Evolutionary conservation across 2,113 vertebrate genomes (phyloP), one percentile per base, ranked within the genome.

Genomic region (Sinocyclocheilus anshuiensis): DNA sequence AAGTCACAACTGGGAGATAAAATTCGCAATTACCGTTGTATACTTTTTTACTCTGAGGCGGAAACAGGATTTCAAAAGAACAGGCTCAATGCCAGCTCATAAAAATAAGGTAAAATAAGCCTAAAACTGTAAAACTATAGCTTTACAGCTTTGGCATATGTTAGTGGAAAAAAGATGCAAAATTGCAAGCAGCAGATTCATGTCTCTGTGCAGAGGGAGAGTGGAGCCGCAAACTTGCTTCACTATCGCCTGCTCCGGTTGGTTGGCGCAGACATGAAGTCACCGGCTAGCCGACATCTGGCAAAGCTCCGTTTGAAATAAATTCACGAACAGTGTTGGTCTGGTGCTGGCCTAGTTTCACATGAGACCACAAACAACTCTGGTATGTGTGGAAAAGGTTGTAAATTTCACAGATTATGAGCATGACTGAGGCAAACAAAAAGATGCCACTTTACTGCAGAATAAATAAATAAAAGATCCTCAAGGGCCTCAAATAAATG

Each of bases 91-190:
- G 53, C 78, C 69, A 69, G 55, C 77, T 48, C 6, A 36, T 26
- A 45, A 76, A 71, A 29, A 29, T 7, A 55, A 59, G 29, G 22
- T 45, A 53, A 39, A 71, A 69, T 69, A 81, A 71, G 71, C 20
- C 16, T 85, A 50, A 77, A 69, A 36, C 72, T 33, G 80, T 45
- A 48, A 71, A 42, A 20, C 48, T 22, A 69, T 48, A 59, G 36
- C 9, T 65, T 59, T 83, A 61, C 50, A 61, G 48, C 36, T 72
- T 42, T 83, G 85, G 33, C 55, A 63, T 18, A 29, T 36, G 39
- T 16, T 24, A 53, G 18, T 65, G 74, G 79, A 69, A 71, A 83
- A 83, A 86, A 42, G 26, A 78, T 11, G 76, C 50, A 84, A 63
- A 80, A 15, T 20, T 84, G 53, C 26, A 45, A 53, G 18, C 16